Conservation (phyloP, 2,113 vertebrate species). For the Podiceps cristatus region DNA sequence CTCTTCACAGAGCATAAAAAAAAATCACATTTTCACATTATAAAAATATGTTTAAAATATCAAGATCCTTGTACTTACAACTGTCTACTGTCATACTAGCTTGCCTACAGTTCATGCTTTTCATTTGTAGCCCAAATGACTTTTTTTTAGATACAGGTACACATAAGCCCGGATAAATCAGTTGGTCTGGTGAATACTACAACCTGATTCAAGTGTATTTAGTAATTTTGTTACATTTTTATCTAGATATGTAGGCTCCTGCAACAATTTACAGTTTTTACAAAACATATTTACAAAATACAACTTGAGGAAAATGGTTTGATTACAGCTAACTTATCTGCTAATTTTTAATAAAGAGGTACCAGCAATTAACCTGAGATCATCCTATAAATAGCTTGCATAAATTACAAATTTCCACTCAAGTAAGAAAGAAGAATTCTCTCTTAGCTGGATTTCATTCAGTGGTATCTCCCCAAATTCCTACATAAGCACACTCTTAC, state of each 20-base stretch:
- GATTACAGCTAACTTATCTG: background rate
- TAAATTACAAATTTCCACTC: background rate
- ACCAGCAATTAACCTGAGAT: background rate
- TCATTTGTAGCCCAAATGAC: background rate
- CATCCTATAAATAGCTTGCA: background rate
- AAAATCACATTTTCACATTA: background rate
- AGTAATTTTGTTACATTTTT: background rate
- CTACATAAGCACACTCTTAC: background rate
- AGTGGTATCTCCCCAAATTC: background rate
- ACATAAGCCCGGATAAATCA: background rate
- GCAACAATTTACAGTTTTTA: background rate
- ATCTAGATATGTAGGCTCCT: background rate
- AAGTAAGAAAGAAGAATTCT: background rate
- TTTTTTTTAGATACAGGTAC: background rate
- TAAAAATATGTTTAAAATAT: background rate
- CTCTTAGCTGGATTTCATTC: background rate
- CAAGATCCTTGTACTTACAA: background rate
- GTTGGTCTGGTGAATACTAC: background rate
- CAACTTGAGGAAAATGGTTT: background rate
- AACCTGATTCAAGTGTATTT: background rate
- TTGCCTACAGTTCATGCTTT: background rate
- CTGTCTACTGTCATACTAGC: background rate
- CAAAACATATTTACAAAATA: background rate
- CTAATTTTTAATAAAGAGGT: background rate
- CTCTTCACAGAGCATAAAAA: background rate